A percentile compares a stretch with the other conserved stretches of the same genome.
phyloP scores from a whole-genome alignment of 64 coral and sea anemone species.

The Astreopora myriophthalma region DNA sequence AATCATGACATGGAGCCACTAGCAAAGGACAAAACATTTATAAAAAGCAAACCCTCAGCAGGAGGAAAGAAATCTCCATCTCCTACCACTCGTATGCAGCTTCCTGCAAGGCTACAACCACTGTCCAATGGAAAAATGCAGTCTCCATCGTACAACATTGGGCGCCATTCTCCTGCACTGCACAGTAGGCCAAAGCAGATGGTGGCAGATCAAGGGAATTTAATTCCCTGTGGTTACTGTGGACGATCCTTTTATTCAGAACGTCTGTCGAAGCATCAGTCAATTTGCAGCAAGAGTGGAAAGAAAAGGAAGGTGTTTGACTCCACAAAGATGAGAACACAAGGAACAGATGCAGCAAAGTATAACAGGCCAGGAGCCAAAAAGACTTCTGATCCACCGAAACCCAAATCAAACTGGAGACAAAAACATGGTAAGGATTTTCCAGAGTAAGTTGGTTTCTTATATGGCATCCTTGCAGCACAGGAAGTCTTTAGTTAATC shows the following conservation, averaged over 20 bases:
- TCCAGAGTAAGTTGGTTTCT: no score
- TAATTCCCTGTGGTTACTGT: conserved; percentile 81
- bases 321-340: conserved; percentile 80
- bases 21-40: conserved; percentile 16
- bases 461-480: no score
- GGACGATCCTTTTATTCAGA: conserved; percentile 89
- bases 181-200: not conserved
- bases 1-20: conserved; percentile 11
- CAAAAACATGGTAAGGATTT: conserved; percentile 86
- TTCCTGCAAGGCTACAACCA: conserved; percentile 38
- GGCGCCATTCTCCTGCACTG: not conserved
- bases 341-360: conserved; percentile 82
- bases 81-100: not conserved
- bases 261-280: conserved; percentile 77
- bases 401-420: conserved; percentile 86
- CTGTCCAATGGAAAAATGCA: conserved; percentile 18
- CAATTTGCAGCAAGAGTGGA: conserved; percentile 72
- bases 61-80: conserved; percentile 10
- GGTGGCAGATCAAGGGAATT: conserved; percentile 22
- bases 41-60: conserved; percentile 31
- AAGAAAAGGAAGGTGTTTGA: conserved; percentile 92
- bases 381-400: conserved; percentile 60
- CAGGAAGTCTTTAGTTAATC: no score
- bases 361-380: conserved; percentile 69
- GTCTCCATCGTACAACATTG: not conserved